Evolutionary conservation across 2,113 vertebrate genomes (phyloP).

Genomic region (Nesogale talazaci): DNA sequence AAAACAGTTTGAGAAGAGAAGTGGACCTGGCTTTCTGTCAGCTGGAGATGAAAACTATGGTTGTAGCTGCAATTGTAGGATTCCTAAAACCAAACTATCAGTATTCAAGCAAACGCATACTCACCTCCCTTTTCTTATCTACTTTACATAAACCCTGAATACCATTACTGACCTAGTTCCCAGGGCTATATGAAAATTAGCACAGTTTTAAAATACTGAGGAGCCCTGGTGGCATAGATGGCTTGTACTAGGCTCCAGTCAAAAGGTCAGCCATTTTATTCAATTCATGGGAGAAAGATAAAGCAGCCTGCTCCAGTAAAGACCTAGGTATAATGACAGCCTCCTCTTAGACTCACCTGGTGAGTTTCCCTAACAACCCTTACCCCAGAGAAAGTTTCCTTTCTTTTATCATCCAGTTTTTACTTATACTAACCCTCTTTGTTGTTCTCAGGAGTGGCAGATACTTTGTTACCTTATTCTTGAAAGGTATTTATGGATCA

Average conservation of each 20-base stretch:
- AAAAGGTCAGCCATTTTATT: too few relatives aligned
- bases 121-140: constrained; percentile 30
- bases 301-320: too few relatives aligned
- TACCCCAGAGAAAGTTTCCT: too few relatives aligned
- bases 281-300: too few relatives aligned
- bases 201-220: constrained; percentile 53
- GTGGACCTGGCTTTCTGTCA: background rate
- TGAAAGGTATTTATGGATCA: too few relatives aligned
- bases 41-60: background rate
- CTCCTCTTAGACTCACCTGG: too few relatives aligned
- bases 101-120: background rate
- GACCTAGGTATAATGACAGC: too few relatives aligned
- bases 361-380: too few relatives aligned
- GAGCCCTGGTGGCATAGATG: background rate
- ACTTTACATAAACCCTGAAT: background rate
- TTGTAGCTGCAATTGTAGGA: background rate
- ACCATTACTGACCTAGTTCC: constrained; percentile 55
- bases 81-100: constrained; percentile 1
- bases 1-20: constrained; percentile 43
- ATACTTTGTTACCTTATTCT: too few relatives aligned
- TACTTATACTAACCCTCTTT: too few relatives aligned
- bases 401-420: too few relatives aligned
- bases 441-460: too few relatives aligned
- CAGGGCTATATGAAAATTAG: background rate
- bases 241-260: background rate